Conservation (phyloP, 2,888 invertebrate species). For the Nemapogon koenigi region DNA sequence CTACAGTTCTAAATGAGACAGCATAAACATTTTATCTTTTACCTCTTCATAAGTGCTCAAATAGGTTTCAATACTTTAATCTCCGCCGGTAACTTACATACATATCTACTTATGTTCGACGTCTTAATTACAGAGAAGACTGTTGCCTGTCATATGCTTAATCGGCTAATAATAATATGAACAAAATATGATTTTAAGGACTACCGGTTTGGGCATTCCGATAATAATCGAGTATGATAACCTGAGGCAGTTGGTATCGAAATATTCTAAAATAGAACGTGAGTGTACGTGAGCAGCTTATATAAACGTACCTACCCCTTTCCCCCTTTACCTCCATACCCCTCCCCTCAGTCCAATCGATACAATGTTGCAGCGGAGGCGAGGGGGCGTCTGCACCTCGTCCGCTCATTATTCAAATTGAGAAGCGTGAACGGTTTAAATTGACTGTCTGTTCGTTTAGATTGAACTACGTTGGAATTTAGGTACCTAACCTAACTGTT, state of each 20-base stretch:
- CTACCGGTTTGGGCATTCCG: conserved; percentile 3
- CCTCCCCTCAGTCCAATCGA: conserved; percentile 34
- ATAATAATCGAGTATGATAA: conserved; percentile 1
- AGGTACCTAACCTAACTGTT: too few relatives aligned
- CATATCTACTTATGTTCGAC: not conserved
- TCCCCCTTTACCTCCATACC: too few relatives aligned
- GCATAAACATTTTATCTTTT: too few relatives aligned
- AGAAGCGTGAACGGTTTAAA: conserved; percentile 13
- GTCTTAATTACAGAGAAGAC: too few relatives aligned
- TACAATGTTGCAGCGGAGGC: conserved; percentile 36
- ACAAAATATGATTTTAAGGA: not conserved
- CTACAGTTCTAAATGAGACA: too few relatives aligned
- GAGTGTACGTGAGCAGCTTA: conserved; percentile 1
- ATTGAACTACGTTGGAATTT: too few relatives aligned
- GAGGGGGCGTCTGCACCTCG: conserved; percentile 17
- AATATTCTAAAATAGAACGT: conserved; percentile 37
- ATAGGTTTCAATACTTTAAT: too few relatives aligned
- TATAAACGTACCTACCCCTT: conserved; percentile 8
- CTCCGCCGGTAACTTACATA: not conserved
- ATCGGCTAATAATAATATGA: not conserved
- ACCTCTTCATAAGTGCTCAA: too few relatives aligned
- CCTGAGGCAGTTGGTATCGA: conserved; percentile 22
- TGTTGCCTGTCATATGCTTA: too few relatives aligned
- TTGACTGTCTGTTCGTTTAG: conserved; percentile 10
- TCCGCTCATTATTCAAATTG: conserved; percentile 16